Conservation (phyloP, 2,888 invertebrate species). For the Nemotelus nigrinus region DNA sequence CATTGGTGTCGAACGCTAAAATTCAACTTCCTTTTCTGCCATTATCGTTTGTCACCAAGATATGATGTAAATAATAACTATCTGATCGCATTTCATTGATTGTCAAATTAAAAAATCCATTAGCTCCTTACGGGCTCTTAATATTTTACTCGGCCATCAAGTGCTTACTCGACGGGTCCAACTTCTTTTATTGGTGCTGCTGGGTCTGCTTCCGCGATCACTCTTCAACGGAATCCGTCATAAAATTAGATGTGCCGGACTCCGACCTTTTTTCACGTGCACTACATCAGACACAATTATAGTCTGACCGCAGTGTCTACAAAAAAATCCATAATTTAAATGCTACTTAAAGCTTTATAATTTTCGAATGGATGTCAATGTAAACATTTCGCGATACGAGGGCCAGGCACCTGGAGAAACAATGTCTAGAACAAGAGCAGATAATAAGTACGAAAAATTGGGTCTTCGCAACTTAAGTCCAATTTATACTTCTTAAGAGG, state of each 20-base stretch:
- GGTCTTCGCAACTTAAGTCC: constrained; percentile 17
- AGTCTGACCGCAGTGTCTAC: background rate
- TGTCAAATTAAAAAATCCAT: constrained; percentile 37
- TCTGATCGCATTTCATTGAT: constrained; percentile 34
- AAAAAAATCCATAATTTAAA: constrained; percentile 37
- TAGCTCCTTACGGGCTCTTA: constrained; percentile 31
- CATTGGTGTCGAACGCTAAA: background rate
- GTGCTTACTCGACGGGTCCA: background rate
- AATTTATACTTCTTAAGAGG: constrained; percentile 23
- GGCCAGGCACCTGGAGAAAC: constrained; percentile 27
- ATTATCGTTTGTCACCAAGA: background rate
- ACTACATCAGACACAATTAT: background rate
- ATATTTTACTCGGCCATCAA: constrained; percentile 19
- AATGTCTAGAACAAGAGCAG: background rate
- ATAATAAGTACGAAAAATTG: constrained; percentile 5
- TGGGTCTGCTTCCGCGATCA: background rate
- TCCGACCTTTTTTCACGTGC: background rate
- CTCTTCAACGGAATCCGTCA: background rate
- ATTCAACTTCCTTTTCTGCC: constrained; percentile 22
- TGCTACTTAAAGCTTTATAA: constrained; percentile 40
- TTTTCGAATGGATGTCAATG: constrained; percentile 10
- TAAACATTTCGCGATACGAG: constrained; percentile 18
- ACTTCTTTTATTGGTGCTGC: background rate
- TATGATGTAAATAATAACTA: background rate
- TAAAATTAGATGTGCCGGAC: constrained; percentile 16